Percentiles rank a stretch among this genome's conserved stretches.
These are phyloP conservation scores for Mixornis gularis DNA, from an alignment of 2,113 vertebrate genomes.

Conservation along the genomic window DNA sequence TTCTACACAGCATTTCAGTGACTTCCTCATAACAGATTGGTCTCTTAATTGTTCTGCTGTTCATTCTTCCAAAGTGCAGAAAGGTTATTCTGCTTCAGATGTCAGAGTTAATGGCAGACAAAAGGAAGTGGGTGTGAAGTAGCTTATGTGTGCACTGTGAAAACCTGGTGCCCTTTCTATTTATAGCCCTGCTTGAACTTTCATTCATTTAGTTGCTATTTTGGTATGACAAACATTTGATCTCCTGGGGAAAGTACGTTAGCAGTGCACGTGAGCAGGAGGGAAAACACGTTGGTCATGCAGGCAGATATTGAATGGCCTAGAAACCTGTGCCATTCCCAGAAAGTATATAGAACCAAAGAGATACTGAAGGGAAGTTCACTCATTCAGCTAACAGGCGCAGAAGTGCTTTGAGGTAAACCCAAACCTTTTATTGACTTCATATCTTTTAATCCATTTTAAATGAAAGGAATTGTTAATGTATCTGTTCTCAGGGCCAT, in stretches of 20 bases:
- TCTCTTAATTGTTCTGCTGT: constrained; percentile 32
- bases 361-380: neutral
- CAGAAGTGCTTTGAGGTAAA: neutral
- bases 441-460: neutral
- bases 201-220: constrained; percentile 67
- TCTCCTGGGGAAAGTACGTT: constrained; percentile 51
- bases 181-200: constrained; percentile 69
- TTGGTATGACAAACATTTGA: constrained; percentile 51
- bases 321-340: constrained; percentile 22
- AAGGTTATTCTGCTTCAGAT: constrained; percentile 52
- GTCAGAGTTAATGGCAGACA: constrained; percentile 52
- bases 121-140: constrained; percentile 59
- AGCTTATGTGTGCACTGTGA: neutral
- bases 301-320: constrained; percentile 30
- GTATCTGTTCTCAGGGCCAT: neutral
- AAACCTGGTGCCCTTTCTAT: constrained; percentile 47
- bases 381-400: neutral
- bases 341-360: constrained; percentile 5
- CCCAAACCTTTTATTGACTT: neutral
- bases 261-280: constrained; percentile 24
- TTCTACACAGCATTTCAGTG: neutral
- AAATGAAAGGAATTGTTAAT: neutral
- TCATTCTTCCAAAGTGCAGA: constrained; percentile 46
- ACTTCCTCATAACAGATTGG: constrained; percentile 11
- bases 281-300: neutral